Evolutionary conservation across 2,797 vertebrate genomes (phyloP), one percentile per base, ranked within the genome.

Genomic region (Hydrolagus colliei): DNA sequence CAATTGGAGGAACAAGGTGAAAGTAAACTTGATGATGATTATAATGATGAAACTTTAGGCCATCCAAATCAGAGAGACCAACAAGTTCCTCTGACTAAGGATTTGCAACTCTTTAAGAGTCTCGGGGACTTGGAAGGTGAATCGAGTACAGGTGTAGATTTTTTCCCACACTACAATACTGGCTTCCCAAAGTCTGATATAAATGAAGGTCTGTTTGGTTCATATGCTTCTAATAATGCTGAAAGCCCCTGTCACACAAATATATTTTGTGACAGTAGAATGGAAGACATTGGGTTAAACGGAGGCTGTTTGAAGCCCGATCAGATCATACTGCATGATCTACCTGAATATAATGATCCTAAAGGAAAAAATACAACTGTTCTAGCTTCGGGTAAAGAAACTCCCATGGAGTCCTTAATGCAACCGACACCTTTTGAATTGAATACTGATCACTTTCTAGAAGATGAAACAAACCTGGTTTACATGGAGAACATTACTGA

Each of bases 1-100:
- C 97, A 97, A 9, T 88, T 99, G 74, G 98, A 99, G 89, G 97
- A 98, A 86, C 97, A 96, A 88, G 92, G 95, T 13, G 93, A 95
- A 86, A 93, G 91, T 87, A 91, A 88, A 63, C 85, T 94, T 86
- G 95, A 91, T 88, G 94, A 93, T 2, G 93, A 93, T 87, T 91
- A 91, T 86, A 90, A 91, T 74, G 90, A 90, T 6, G 89, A 87
- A 20, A 79, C 74, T 20, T 65, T 22, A 72, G 86, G 76, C 68
- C 16, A 18, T 84, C 65, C 85, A 41, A 77, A 65, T n/a, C 63
- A 86, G 8, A 61, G 89, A 41, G 90, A 86, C 16, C 59, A 78
- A 2, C 91, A 94, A 82, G 86, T 86, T 87, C 63, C 52, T 4
- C 87, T 89, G 12, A 92, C 89, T 1, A 92, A 90, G 68, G 92